Evolutionary conservation across 2,113 vertebrate genomes (phyloP).

Genomic region (Phaethon lepturus): DNA sequence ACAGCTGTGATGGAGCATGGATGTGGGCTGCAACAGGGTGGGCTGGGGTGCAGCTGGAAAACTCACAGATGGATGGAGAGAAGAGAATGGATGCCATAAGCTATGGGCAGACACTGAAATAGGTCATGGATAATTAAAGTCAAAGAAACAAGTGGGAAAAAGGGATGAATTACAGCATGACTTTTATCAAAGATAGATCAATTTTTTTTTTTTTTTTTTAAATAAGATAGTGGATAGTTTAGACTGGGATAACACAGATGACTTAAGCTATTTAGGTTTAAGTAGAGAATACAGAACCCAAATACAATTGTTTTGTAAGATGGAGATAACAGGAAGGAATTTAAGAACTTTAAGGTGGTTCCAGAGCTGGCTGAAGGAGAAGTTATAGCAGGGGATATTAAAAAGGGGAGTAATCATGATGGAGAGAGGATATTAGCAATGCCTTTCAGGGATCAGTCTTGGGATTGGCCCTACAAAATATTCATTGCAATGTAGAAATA

Average conservation of each 20-base stretch:
- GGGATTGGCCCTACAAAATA: background rate
- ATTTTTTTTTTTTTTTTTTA: background rate
- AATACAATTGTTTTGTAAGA: slow-evolving; percentile 34
- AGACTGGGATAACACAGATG: slow-evolving; percentile 25
- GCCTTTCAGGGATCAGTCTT: background rate
- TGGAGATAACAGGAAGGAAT: slow-evolving; percentile 18
- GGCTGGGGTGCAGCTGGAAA: slow-evolving; percentile 52
- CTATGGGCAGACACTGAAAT: background rate
- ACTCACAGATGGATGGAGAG: slow-evolving; percentile 30
- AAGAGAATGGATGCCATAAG: slow-evolving; percentile 21
- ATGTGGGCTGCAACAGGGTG: slow-evolving; percentile 42
- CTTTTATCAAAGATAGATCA: slow-evolving; percentile 21
- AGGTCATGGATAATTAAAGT: slow-evolving; percentile 33
- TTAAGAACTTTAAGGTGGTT: slow-evolving; percentile 28
- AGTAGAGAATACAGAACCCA: slow-evolving; percentile 33
- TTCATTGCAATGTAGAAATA: background rate
- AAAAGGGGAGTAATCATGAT: background rate
- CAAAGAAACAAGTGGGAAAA: slow-evolving; percentile 52
- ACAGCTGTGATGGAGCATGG: slow-evolving; percentile 59
- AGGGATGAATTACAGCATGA: background rate
- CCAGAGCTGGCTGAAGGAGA: background rate
- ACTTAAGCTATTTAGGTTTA: slow-evolving; percentile 44
- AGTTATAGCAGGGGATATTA: background rate
- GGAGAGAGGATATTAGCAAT: background rate
- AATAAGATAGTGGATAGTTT: slow-evolving; percentile 15